Evolutionary conservation across 2,113 vertebrate genomes (phyloP), one percentile per base, ranked within the genome.

Genomic region (Engraulis encrasicolus): DNA sequence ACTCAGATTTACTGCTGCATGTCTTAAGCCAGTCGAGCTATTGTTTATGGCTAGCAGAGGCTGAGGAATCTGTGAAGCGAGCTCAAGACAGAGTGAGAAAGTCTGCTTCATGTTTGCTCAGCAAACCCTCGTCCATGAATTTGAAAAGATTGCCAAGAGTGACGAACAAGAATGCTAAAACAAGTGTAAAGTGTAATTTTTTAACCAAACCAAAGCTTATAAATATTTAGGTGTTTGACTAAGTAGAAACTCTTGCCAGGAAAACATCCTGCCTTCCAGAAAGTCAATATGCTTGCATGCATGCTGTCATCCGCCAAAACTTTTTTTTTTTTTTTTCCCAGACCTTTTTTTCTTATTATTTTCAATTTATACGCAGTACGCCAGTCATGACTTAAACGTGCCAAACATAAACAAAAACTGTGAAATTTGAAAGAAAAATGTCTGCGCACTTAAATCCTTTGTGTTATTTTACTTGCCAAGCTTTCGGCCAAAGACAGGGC

Each of bases 61-160:
- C 66, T 34, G 31, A 74, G 66, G 66, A 74, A 74, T 74, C 66
- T 15, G 27, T 11, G 40, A 14, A 34, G 34, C 31, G 66, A 14
- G 14, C 66, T 74, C 27, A 34, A 12, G 66, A 66, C 58, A 66
- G 58, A 74, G 66, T 34, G 66, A 74, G 66, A 74, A 34, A 74
- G 66, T 34, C 66, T 74, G 66, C 66, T 74, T 74, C 31, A 27
- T 34, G 31, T 74, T 74, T 74, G 66, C 27, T 2, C 27, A 34
- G 34, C 12, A 74, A 74, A 74, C 11, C 9, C 66, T 15, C 34
- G 31, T 74, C 34, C 15, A n/a, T 61, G 58, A 61, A 61, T 61
- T 61, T 61, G 6, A 23, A 61, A 20, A 23, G n/a, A 74, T 74
- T 74, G 15, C 66, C 66, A 74, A 14, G 31, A 74, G 66, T 74